Evolutionary conservation across 2,888 invertebrate genomes (phyloP).

Genomic region (Oscheius onirici): DNA sequence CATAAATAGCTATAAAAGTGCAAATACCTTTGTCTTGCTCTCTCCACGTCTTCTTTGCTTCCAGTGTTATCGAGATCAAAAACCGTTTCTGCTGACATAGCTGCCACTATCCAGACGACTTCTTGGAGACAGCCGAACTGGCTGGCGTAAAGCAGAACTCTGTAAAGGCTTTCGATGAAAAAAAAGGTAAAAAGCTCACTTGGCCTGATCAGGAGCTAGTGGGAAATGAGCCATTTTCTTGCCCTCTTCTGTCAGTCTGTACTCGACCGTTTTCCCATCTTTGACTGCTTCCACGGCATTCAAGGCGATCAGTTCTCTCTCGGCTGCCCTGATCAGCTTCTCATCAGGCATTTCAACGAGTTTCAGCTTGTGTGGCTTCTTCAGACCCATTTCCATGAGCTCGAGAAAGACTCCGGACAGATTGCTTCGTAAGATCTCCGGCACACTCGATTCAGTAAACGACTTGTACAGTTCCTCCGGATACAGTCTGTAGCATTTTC

Average conservation of each 20-base stretch:
- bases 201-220: slow-evolving; percentile 48
- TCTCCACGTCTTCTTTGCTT: slow-evolving; percentile 39
- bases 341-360: slow-evolving; percentile 88
- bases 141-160: slow-evolving; percentile 50
- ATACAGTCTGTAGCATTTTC: slow-evolving; percentile 62
- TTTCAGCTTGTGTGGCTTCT: slow-evolving; percentile 83
- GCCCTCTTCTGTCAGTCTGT: slow-evolving; percentile 44
- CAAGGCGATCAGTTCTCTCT: slow-evolving; percentile 48
- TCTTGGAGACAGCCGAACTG: slow-evolving; percentile 73
- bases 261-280: slow-evolving; percentile 26
- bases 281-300: slow-evolving; percentile 40
- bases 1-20: neutral
- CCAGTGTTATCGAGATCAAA: slow-evolving; percentile 73
- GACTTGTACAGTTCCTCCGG: slow-evolving; percentile 78
- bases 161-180: neutral
- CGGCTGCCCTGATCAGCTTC: slow-evolving; percentile 75
- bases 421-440: slow-evolving; percentile 82
- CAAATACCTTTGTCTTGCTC: slow-evolving; percentile 34
- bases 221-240: slow-evolving; percentile 44
- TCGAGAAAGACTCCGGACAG: slow-evolving; percentile 80
- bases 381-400: slow-evolving; percentile 85
- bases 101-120: slow-evolving; percentile 84
- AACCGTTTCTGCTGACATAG: slow-evolving; percentile 88
- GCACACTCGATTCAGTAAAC: slow-evolving; percentile 81
- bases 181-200: slow-evolving; percentile 24